Conservation (phyloP, 2,888 invertebrate species). For the Platycnemis pennipes region DNA sequence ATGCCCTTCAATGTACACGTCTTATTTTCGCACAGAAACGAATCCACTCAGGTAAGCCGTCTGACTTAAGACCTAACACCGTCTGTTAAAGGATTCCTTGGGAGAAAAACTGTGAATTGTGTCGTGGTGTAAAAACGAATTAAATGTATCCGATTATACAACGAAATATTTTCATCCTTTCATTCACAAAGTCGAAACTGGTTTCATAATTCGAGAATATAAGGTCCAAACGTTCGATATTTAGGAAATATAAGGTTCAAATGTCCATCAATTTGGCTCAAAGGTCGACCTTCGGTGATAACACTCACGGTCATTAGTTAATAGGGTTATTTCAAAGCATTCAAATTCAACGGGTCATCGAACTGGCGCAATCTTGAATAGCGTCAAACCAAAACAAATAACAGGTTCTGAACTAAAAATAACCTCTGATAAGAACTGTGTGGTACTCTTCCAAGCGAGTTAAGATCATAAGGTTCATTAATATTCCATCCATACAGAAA, state of each 20-base stretch:
- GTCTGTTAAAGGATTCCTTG: too few relatives aligned
- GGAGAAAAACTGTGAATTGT: too few relatives aligned
- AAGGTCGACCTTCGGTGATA: not conserved
- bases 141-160: not conserved
- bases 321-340: not conserved
- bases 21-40: too few relatives aligned
- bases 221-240: too few relatives aligned
- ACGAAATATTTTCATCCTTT: not conserved
- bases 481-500: too few relatives aligned
- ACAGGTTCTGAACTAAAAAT: not conserved
- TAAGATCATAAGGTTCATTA: too few relatives aligned
- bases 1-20: too few relatives aligned
- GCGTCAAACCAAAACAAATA: constrained; percentile 10
- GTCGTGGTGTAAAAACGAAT: too few relatives aligned
- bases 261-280: not conserved
- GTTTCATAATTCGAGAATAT: not conserved
- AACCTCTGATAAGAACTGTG: not conserved
- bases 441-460: too few relatives aligned
- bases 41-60: too few relatives aligned
- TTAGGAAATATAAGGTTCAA: not conserved
- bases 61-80: too few relatives aligned
- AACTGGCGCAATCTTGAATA: not conserved
- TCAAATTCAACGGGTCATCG: not conserved
- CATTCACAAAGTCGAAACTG: not conserved
- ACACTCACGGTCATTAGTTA: not conserved